Percentiles rank a stretch among this genome's conserved stretches.
Evolutionary conservation across 2,113 vertebrate species (phyloP).

Genomic region (Mobula hypostoma): DNA sequence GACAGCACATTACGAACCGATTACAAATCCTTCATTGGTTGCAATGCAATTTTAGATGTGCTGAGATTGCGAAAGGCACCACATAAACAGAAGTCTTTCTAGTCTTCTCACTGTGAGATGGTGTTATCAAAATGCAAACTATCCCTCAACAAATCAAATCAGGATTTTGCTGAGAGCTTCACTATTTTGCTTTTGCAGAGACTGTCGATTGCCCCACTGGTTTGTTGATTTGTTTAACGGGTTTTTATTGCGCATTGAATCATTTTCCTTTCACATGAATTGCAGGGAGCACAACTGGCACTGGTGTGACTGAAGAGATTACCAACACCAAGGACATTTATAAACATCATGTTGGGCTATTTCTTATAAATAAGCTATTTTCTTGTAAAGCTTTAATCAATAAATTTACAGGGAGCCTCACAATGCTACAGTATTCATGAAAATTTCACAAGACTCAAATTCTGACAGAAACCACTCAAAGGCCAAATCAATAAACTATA

Average conservation of each 20-base stretch:
- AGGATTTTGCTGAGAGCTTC: not conserved
- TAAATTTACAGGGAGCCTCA: not conserved
- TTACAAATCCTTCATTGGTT: not conserved
- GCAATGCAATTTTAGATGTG: not conserved
- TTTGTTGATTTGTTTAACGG: not conserved
- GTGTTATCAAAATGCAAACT: not conserved
- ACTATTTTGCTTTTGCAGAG: not conserved
- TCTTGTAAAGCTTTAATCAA: slow-evolving; percentile 11
- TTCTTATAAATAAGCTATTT: slow-evolving; percentile 4
- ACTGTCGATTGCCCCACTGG: not conserved
- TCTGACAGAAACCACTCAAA: not conserved
- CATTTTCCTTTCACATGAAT: not conserved
- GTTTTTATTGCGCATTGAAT: not conserved
- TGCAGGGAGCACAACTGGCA: not conserved
- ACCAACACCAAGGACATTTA: slow-evolving; percentile 7
- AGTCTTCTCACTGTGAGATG: not conserved
- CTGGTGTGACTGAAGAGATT: not conserved
- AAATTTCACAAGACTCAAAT: not conserved
- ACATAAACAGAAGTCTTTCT: not conserved
- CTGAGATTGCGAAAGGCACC: not conserved
- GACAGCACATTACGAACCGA: not conserved
- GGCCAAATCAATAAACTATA: not conserved
- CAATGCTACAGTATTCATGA: not conserved
- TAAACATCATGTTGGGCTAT: not conserved
- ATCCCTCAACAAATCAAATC: not conserved